A percentile compares a stretch with the other conserved stretches of the same genome.
phyloP scores from a whole-genome alignment of 2,113 vertebrate genomes.

The Megaceryle maxima region DNA sequence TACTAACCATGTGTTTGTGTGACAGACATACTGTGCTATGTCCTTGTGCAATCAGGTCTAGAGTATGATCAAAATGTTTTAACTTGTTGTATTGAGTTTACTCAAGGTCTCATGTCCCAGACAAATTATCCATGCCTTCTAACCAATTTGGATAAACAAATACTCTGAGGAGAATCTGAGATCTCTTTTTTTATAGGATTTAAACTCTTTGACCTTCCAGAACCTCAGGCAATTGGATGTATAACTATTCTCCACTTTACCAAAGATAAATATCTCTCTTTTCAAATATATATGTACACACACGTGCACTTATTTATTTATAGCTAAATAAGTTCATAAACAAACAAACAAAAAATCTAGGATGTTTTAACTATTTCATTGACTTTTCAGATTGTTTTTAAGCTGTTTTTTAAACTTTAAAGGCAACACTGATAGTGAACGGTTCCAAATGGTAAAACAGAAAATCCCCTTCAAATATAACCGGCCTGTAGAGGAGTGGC shows the following conservation, averaged over 20 bases:
- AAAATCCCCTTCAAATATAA: constrained; percentile 99
- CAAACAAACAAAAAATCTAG: constrained; percentile 47
- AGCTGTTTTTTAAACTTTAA: constrained; percentile 99
- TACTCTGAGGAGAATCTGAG: not conserved
- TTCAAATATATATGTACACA: constrained; percentile 6
- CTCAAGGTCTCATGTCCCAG: not conserved
- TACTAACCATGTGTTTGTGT: not conserved
- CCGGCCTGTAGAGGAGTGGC: constrained; percentile 98
- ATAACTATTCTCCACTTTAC: constrained; percentile 63
- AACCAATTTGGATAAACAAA: not conserved
- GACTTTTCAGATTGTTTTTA: constrained; percentile 91
- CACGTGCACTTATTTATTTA: not conserved
- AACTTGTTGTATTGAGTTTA: not conserved
- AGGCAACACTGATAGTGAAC: constrained; percentile 99
- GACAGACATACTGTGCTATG: not conserved
- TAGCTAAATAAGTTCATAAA: constrained; percentile 77
- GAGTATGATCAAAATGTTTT: not conserved
- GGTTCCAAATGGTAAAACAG: constrained; percentile 99
- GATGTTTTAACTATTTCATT: constrained; percentile 79
- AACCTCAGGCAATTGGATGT: constrained; percentile 36
- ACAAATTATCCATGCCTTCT: not conserved
- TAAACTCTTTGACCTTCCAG: constrained; percentile 48
- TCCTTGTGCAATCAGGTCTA: not conserved
- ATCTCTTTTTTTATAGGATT: not conserved
- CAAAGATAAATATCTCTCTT: constrained; percentile 54